Evolutionary conservation across 2,888 invertebrate species (phyloP), one percentile per base, ranked within the genome.

Genomic region (Caenorhabditis doughertyi): DNA sequence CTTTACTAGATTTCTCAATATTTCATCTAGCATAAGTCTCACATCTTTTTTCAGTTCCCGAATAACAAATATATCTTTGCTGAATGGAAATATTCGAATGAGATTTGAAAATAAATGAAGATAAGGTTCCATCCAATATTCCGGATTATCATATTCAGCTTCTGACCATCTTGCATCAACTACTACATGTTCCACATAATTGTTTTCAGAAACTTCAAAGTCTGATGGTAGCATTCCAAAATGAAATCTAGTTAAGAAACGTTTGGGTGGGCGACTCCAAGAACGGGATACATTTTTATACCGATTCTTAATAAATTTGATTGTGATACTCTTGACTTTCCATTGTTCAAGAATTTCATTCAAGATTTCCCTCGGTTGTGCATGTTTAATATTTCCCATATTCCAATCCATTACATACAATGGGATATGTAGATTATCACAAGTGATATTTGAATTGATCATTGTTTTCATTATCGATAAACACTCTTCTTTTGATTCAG

Each of bases 111-210:
- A 58, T 35, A 58, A 39, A 18, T 39, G 11, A 2, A 23, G 58
- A 58, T 58, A 58, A 13, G 58, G 58, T 39, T 58, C 58, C 21
- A 21, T 9, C 58, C 58, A 58, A n/a, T 39, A 16, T 13, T 58
- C 58, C 1, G 16, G 9, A 13, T 23, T 13, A 8, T 4, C 13
- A 35, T 58, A 23, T 58, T 58, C 58, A 18, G 21, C 39, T 58
- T 58, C 58, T 11, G 58, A 58, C 58, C 58, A 58, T 23, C 23
- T 58, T 39, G 58, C 58, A 58, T 58, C 58, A 35, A 58, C 39
- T 1, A 58, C 39, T 9, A 58, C 58, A 39, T 58, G 58, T 16
- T 35, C 35, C 21, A 58, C 23, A 4, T 21, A 58, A 18, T 18
- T 18, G 13, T 23, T 3, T 35, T 39, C 23, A 32, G 55, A n/a